Evolutionary conservation across 2,113 vertebrate genomes (phyloP).

Genomic region (Pomatostomus ruficeps): DNA sequence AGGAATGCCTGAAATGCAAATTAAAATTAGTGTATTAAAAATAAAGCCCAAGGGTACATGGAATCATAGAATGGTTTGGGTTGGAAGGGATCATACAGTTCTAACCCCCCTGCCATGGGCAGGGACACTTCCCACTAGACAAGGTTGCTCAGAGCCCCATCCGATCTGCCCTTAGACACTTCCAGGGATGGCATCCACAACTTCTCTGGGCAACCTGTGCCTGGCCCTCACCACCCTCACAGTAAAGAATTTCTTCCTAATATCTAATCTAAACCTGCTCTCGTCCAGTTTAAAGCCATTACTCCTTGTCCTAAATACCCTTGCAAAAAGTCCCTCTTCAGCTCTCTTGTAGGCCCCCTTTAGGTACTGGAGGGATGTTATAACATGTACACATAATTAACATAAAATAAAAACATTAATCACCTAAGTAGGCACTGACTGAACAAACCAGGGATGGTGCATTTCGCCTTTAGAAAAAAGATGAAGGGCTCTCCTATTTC

Average conservation of each 20-base stretch:
- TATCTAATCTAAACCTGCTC: not conserved
- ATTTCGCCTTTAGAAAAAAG: not conserved
- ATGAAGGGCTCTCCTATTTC: not conserved
- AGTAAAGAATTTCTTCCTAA: not conserved
- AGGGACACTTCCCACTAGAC: not conserved
- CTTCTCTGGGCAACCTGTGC: not conserved
- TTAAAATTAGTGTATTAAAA: not conserved
- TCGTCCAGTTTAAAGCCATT: not conserved
- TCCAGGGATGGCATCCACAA: not conserved
- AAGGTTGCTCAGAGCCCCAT: not conserved
- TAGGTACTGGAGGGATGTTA: not conserved
- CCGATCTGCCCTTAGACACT: not conserved
- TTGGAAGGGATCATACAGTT: not conserved
- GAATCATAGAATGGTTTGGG: not conserved
- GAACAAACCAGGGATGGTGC: not conserved
- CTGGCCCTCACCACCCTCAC: not conserved
- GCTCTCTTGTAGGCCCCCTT: not conserved
- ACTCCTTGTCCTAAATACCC: not conserved
- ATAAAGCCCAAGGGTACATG: not conserved
- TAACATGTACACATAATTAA: not conserved
- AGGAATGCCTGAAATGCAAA: not conserved
- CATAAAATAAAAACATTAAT: not conserved
- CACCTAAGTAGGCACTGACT: not conserved
- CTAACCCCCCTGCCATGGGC: not conserved
- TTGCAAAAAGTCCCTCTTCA: not conserved